Base-by-base conservation (phyloP, 1,140 invertebrate genomes). In the Alviniconcha marisindica region DNA sequence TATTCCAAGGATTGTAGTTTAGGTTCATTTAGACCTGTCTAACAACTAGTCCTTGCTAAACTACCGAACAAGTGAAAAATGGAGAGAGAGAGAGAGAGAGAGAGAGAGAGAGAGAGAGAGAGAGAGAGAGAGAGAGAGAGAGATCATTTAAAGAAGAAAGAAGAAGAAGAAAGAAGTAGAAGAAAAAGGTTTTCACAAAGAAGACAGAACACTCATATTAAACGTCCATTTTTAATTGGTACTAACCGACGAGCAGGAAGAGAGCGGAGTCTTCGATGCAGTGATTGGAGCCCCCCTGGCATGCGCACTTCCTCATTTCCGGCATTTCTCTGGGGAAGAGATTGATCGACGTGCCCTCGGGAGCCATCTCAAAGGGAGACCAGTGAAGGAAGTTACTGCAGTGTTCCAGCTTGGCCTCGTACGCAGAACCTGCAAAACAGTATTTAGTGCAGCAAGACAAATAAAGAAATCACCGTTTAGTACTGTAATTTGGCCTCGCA, bases 341-440 rank as follows among this genome's bases (percentile, higher is more conserved):
- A 73, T 87, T 88, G 14, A 86, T 84, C 1, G 83, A 48, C 28
- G 84, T 83, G 28, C 40, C n/a, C 7, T 83, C 84, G 48, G 86
- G 87, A 48, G 85, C 60, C 28, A 87, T 54, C 4, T 82, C 84
- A 80, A 88, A 89, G 24, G 86, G 84, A 44, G 86, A 80, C 85
- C 88, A 87, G 77, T 89, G 88, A 18, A 89, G 40, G 73, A 87
- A 82, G 80, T 88, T 89, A 71, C 83, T 86, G 76, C 88, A 89
- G 83, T 88, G 71, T 21, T 84, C 77, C 18, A 78, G 14, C 69
- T 89, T 89, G 2, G 78, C 60, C 33, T 89, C 88, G 31, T 84
- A 89, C 5, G 85, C 84, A 33, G 10, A 21, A 0, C 87, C 88
- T 89, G 63, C 38, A 86, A 86, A 33, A 78, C 4, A 51, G 71